phyloP scores from a whole-genome alignment of 2,797 vertebrate species.

The Phoebastria nigripes region DNA sequence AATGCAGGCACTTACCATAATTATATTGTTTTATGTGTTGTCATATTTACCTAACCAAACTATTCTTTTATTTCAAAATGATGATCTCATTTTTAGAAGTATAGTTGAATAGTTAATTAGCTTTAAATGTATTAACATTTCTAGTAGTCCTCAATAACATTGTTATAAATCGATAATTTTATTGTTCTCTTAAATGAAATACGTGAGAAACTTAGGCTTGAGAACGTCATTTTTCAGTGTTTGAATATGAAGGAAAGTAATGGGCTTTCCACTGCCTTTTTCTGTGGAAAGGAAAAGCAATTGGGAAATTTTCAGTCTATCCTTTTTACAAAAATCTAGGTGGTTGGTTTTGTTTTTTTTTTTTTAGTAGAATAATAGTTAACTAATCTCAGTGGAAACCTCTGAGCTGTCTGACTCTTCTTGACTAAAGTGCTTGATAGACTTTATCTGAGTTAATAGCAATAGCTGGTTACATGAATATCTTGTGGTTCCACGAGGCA shows the following conservation, averaged over 20 bases:
- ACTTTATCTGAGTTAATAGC: background rate
- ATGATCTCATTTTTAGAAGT: background rate
- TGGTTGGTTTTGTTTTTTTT: background rate
- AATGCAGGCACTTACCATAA: background rate
- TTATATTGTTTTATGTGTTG: background rate
- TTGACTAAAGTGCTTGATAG: background rate
- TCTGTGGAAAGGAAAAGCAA: background rate
- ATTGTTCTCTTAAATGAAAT: background rate
- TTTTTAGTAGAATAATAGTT: background rate
- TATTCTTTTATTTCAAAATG: background rate
- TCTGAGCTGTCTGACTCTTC: background rate
- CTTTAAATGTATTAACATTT: background rate
- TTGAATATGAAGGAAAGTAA: background rate
- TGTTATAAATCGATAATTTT: background rate
- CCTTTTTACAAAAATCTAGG: background rate
- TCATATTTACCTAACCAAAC: background rate
- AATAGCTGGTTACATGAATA: background rate
- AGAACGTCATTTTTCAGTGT: background rate
- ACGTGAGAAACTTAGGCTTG: background rate
- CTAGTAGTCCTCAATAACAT: background rate
- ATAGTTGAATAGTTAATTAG: background rate
- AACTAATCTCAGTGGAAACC: rapidly evolving
- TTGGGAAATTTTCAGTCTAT: background rate
- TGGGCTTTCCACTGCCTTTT: background rate
- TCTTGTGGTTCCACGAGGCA: background rate